These are phyloP conservation scores for Danio jaintianensis DNA, from an alignment of 2,797 vertebrate genomes.

Conservation along the genomic window DNA sequence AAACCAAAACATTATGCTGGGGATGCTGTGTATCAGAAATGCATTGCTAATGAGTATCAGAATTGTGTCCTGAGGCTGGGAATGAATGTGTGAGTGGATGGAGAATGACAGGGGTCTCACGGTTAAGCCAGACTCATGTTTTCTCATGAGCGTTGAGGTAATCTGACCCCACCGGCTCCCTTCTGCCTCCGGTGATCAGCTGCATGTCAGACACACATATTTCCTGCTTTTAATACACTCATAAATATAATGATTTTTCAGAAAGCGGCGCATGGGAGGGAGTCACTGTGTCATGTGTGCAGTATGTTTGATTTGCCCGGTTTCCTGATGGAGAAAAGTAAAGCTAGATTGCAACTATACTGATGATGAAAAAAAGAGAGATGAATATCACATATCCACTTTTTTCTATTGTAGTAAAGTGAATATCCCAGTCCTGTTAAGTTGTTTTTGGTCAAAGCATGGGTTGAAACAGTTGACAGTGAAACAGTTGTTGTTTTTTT, in stretches of 20 bases:
- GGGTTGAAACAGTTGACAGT: too few relatives aligned
- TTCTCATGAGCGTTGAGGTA: conserved; percentile 35
- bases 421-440: too few relatives aligned
- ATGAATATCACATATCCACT: too few relatives aligned
- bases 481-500: too few relatives aligned
- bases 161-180: conserved; percentile 4
- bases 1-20: conserved; percentile 14
- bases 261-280: neutral
- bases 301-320: neutral
- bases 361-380: too few relatives aligned
- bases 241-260: conserved; percentile 40
- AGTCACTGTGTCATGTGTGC: neutral
- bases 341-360: neutral
- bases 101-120: conserved; percentile 1
- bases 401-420: too few relatives aligned
- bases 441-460: too few relatives aligned
- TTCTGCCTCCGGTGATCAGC: conserved; percentile 32
- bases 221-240: conserved; percentile 26
- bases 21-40: conserved; percentile 4
- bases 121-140: conserved; percentile 4
- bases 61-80: neutral
- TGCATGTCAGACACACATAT: conserved; percentile 22
- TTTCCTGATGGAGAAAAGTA: neutral
- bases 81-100: neutral
- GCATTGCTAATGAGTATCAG: neutral